Conservation (phyloP, 1,140 invertebrate genomes). For the Anagrus nilaparvatae region DNA sequence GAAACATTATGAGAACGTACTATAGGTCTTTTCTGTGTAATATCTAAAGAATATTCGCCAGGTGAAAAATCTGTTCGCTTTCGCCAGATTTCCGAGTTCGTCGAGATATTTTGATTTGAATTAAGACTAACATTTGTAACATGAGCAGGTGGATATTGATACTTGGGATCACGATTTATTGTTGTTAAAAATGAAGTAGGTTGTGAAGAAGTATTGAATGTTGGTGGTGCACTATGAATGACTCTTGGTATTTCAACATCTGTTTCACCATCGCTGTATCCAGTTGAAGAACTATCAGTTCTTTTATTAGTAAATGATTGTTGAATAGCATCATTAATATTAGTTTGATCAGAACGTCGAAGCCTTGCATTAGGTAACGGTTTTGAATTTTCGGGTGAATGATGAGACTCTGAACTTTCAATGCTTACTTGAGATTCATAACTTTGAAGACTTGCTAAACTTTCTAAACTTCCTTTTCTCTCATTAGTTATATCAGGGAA, state of each 20-base stretch:
- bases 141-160: constrained; percentile 21
- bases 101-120: background rate
- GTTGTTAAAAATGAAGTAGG: too few relatives aligned
- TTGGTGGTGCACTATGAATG: constrained; percentile 37
- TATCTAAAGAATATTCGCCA: constrained; percentile 20
- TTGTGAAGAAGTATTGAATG: constrained; percentile 34
- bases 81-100: constrained; percentile 36
- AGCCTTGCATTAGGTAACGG: constrained; percentile 34
- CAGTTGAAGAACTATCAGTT: constrained; percentile 38
- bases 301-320: constrained; percentile 29
- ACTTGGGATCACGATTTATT: constrained; percentile 26
- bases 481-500: constrained; percentile 14
- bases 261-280: constrained; percentile 44
- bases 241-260: constrained; percentile 36
- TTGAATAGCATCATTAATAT: constrained; percentile 15
- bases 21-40: constrained; percentile 33
- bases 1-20: constrained; percentile 33
- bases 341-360: constrained; percentile 21
- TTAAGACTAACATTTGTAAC: constrained; percentile 16
- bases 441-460: constrained; percentile 42
- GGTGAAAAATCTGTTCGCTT: constrained; percentile 22
- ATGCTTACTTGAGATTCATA: constrained; percentile 40
- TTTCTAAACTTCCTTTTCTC: constrained; percentile 47
- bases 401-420: constrained; percentile 37
- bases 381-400: constrained; percentile 36